Conservation (phyloP, 2,113 vertebrate genomes). For the Ammospiza nelsoni region DNA sequence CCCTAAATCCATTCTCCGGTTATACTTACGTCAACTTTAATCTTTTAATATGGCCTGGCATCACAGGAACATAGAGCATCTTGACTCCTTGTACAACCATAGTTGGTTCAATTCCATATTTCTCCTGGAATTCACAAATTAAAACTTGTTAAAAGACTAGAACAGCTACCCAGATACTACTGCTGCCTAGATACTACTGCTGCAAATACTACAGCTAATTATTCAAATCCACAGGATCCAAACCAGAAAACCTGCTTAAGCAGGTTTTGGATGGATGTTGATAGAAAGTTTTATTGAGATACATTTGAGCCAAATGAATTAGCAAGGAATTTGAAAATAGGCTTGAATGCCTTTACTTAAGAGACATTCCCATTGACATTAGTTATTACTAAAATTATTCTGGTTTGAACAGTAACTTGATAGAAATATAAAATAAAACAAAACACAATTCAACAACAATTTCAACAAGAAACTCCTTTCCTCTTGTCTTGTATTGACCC, state of each 20-base stretch:
- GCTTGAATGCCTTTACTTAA: background rate
- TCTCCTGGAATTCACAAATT: conserved; percentile 81
- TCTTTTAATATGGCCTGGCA: conserved; percentile 96
- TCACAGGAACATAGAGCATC: conserved; percentile 98
- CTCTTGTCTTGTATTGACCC: background rate
- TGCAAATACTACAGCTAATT: background rate
- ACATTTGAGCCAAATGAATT: background rate
- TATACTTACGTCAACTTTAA: conserved; percentile 93
- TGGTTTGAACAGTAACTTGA: background rate
- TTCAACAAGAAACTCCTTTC: background rate
- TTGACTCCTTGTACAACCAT: conserved; percentile 99
- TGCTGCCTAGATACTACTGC: background rate
- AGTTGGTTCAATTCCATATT: conserved; percentile 94
- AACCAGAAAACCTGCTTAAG: background rate
- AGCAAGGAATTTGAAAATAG: background rate
- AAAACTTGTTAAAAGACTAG: background rate
- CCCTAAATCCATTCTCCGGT: background rate
- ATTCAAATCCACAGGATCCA: background rate
- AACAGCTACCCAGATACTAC: background rate
- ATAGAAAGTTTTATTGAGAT: background rate
- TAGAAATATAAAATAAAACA: background rate
- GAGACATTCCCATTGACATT: background rate
- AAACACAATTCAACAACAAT: background rate
- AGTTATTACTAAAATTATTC: background rate
- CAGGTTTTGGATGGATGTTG: background rate